Conservation (phyloP, 53 echinoderm and acorn worm species). For the Stichopus horrens region DNA sequence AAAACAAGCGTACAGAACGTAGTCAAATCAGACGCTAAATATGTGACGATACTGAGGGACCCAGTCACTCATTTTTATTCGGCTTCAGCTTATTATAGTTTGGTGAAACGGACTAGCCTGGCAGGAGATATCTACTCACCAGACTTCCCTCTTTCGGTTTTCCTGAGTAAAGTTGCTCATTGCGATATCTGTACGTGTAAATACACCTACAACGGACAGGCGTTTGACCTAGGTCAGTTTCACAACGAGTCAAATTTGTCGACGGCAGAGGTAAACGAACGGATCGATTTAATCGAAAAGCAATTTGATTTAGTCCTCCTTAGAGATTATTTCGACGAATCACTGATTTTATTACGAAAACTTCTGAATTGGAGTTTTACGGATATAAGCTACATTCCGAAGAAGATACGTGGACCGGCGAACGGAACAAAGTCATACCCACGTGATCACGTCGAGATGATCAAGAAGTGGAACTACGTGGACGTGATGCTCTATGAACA, state of each 20-base stretch:
- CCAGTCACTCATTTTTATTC: background rate
- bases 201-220: background rate
- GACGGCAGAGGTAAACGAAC: background rate
- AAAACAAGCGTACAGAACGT: background rate
- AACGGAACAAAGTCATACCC: background rate
- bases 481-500: background rate
- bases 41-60: background rate
- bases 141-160: background rate
- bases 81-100: background rate
- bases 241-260: background rate
- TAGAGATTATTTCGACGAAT: background rate
- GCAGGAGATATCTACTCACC: background rate
- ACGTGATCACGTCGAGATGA: background rate
- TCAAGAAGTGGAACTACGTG: background rate
- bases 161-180: background rate
- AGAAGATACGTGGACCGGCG: background rate
- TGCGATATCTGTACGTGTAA: background rate
- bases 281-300: background rate
- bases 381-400: background rate
- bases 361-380: background rate
- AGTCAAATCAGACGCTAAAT: background rate
- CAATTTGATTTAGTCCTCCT: background rate
- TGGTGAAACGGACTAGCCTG: background rate
- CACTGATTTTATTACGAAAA: background rate
- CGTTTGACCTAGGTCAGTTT: background rate